phyloP scores from a whole-genome alignment of 2,888 invertebrate species.

The Orchestes rusci region DNA sequence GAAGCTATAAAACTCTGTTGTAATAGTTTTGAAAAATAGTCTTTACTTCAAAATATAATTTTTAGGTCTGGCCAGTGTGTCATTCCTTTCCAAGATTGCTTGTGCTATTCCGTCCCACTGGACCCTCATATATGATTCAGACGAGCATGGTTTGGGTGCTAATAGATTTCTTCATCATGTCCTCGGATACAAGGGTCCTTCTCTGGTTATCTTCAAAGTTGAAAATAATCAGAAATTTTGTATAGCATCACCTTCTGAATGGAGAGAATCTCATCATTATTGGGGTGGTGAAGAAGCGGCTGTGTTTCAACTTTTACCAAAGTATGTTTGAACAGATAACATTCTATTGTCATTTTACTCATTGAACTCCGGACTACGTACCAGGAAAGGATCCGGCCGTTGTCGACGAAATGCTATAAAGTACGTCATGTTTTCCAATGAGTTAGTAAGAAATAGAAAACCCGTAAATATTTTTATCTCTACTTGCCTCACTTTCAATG shows the following conservation, averaged over 20 bases:
- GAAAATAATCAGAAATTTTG: conserved; percentile 61
- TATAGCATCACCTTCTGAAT: conserved; percentile 69
- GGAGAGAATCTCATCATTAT: conserved; percentile 79
- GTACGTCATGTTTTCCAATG: too few relatives aligned
- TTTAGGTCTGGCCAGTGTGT: conserved; percentile 35
- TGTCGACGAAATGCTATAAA: too few relatives aligned
- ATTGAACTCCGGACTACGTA: too few relatives aligned
- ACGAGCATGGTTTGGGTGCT: conserved; percentile 78
- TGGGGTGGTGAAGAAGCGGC: conserved; percentile 77
- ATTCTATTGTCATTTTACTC: neutral
- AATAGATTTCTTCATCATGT: conserved; percentile 84
- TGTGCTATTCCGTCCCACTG: conserved; percentile 73
- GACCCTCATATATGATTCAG: conserved; percentile 76
- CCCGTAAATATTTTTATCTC: too few relatives aligned
- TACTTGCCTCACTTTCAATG: too few relatives aligned
- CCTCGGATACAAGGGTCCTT: conserved; percentile 67
- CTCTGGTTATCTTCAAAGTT: conserved; percentile 54
- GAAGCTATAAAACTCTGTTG: too few relatives aligned
- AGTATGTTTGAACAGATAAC: conserved; percentile 44
- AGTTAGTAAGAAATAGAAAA: too few relatives aligned
- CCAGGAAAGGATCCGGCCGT: too few relatives aligned
- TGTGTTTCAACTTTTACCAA: conserved; percentile 68
- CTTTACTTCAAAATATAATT: too few relatives aligned
- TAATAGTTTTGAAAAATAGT: too few relatives aligned
- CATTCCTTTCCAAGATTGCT: conserved; percentile 57